phyloP scores from a whole-genome alignment of 2,797 vertebrate species.

The Gallinago solitaria region DNA sequence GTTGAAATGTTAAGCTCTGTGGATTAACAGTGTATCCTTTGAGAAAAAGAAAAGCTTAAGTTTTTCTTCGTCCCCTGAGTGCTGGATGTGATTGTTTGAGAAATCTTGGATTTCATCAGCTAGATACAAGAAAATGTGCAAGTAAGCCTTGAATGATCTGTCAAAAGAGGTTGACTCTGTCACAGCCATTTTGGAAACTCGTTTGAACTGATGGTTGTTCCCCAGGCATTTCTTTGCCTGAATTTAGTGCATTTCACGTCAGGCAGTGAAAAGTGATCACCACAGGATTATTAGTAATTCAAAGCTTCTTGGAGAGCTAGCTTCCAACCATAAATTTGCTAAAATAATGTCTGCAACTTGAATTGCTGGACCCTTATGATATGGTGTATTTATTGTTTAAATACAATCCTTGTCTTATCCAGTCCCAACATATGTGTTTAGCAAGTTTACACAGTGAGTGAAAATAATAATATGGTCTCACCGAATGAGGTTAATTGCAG shows the following conservation, averaged over 20 bases:
- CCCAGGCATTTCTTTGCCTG: neutral
- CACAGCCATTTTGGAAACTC: neutral
- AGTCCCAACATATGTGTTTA: constrained; percentile 20
- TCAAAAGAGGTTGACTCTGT: constrained; percentile 15
- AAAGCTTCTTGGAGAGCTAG: neutral
- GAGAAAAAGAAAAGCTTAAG: constrained; percentile 22
- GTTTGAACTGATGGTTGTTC: neutral
- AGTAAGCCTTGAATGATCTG: constrained; percentile 3
- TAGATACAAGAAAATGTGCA: neutral
- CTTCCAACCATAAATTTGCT: neutral
- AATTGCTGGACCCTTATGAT: constrained; percentile 14
- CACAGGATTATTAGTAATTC: neutral
- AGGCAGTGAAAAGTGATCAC: neutral
- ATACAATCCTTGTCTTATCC: neutral
- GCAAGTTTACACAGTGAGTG: constrained; percentile 10
- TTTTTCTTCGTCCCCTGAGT: constrained; percentile 29
- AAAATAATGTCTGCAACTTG: neutral
- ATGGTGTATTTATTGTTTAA: constrained; percentile 21
- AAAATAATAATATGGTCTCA: constrained; percentile 29
- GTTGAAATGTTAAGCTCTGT: constrained; percentile 70
- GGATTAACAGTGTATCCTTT: constrained; percentile 41
- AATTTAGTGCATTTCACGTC: neutral
- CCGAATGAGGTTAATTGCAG: constrained; percentile 55
- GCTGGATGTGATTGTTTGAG: constrained; percentile 11
- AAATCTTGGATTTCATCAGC: constrained; percentile 54